Percentiles rank a stretch among this genome's conserved stretches.
phyloP scores from a whole-genome alignment of 2,888 invertebrate species.

The Drosophila pegasa region DNA sequence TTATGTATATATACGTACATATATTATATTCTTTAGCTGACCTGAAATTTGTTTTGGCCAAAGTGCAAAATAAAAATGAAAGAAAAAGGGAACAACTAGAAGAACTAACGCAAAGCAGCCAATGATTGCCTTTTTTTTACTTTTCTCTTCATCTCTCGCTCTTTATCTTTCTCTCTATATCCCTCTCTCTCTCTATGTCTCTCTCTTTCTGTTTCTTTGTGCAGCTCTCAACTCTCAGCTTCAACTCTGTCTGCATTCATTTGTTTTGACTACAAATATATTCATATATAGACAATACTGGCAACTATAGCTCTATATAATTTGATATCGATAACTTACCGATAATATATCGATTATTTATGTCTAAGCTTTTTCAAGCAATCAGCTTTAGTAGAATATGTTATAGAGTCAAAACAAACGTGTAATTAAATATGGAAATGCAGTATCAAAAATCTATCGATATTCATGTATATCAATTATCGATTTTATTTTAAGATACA shows the following conservation, averaged over 20 bases:
- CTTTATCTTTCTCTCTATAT: neutral
- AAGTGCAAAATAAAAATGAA: slow-evolving; percentile 25
- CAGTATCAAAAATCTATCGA: no score
- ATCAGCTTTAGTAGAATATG: no score
- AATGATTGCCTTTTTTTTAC: slow-evolving; percentile 41
- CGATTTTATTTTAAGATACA: no score
- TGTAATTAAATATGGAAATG: no score
- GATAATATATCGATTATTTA: neutral
- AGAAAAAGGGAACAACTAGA: neutral
- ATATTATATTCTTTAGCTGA: neutral
- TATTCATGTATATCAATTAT: no score
- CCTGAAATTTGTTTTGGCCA: slow-evolving; percentile 54
- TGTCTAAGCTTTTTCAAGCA: no score
- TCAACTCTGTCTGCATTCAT: neutral
- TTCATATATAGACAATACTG: no score
- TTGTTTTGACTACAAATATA: neutral
- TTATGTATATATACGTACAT: neutral
- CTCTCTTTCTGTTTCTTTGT: slow-evolving; percentile 1
- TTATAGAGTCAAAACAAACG: no score
- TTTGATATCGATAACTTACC: neutral
- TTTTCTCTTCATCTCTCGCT: neutral
- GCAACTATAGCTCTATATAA: no score
- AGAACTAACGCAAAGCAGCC: slow-evolving; percentile 20
- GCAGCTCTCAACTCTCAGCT: neutral
- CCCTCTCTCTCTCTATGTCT: neutral